Conservation (phyloP, 2,888 invertebrate genomes). For the Myopa tessellatipennis region DNA sequence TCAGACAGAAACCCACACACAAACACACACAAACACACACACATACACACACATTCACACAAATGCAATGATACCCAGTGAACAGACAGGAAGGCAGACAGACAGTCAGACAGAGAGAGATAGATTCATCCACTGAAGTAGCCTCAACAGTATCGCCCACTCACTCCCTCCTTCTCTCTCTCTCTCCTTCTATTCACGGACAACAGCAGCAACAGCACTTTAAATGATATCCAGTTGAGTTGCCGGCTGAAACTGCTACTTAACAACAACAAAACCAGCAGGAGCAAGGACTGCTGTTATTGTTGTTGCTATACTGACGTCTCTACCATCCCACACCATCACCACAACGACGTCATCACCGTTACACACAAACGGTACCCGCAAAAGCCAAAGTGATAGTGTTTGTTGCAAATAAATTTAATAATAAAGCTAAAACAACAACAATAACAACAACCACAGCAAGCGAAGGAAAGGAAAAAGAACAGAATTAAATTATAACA, state of each 20-base stretch:
- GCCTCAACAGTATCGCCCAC: background rate
- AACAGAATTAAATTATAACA: constrained; percentile 54
- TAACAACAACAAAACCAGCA: background rate
- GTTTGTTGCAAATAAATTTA: constrained; percentile 59
- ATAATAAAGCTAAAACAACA: constrained; percentile 56
- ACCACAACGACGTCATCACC: background rate
- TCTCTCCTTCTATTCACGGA: background rate
- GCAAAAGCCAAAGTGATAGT: constrained; percentile 45
- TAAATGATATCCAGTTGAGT: background rate
- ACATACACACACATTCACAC: constrained; percentile 23
- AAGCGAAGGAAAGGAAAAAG: constrained; percentile 15
- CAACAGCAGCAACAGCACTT: background rate
- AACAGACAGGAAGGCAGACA: background rate
- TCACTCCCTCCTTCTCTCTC: too few relatives aligned
- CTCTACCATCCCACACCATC: background rate
- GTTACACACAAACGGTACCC: background rate
- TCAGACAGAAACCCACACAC: constrained; percentile 24
- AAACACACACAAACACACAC: constrained; percentile 29
- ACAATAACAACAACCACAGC: constrained; percentile 29
- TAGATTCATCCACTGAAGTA: background rate
- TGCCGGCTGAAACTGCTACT: constrained; percentile 7
- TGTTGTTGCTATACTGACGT: background rate
- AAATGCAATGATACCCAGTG: background rate
- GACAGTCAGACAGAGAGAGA: background rate
- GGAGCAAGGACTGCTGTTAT: background rate